A percentile compares a stretch with the other conserved stretches of the same genome.
phyloP scores from a whole-genome alignment of 2,888 invertebrate species.

The Drosophila melanocephala region DNA sequence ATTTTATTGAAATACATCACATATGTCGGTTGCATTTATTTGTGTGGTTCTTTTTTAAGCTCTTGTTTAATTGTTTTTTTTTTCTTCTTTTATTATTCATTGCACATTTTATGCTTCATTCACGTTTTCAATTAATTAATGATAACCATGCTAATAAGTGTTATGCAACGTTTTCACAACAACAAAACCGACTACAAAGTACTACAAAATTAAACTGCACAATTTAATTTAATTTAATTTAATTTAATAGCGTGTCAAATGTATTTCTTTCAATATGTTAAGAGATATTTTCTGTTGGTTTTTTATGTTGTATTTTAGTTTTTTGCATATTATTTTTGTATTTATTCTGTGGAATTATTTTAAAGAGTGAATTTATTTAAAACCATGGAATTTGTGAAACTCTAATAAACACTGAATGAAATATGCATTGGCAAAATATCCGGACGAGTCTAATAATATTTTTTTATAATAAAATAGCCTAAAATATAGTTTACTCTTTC shows the following conservation, averaged over 20 bases:
- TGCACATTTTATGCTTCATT: constrained; percentile 79
- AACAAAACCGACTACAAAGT: constrained; percentile 21
- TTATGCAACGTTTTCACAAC: neutral
- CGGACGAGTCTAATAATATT: neutral
- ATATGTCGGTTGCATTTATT: constrained; percentile 59
- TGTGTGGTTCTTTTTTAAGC: constrained; percentile 6
- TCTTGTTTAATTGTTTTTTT: constrained; percentile 24
- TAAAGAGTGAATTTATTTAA: constrained; percentile 43
- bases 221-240: constrained; percentile 60
- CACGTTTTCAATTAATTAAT: constrained; percentile 77
- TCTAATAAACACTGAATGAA: neutral
- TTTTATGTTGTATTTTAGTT: constrained; percentile 7
- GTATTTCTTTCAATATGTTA: constrained; percentile 59
- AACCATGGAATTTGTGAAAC: constrained; percentile 8
- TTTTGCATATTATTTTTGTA: constrained; percentile 11
- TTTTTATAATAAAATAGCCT: neutral
- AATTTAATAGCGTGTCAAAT: constrained; percentile 76
- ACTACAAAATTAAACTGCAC: constrained; percentile 33
- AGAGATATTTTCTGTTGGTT: constrained; percentile 2
- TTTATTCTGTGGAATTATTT: constrained; percentile 35
- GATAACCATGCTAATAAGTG: constrained; percentile 75
- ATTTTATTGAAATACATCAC: constrained; percentile 38
- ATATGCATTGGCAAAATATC: neutral
- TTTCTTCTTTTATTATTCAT: constrained; percentile 66
- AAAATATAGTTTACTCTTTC: neutral